phyloP scores from a whole-genome alignment of 2,797 vertebrate species.

The Eptatretus atami region DNA sequence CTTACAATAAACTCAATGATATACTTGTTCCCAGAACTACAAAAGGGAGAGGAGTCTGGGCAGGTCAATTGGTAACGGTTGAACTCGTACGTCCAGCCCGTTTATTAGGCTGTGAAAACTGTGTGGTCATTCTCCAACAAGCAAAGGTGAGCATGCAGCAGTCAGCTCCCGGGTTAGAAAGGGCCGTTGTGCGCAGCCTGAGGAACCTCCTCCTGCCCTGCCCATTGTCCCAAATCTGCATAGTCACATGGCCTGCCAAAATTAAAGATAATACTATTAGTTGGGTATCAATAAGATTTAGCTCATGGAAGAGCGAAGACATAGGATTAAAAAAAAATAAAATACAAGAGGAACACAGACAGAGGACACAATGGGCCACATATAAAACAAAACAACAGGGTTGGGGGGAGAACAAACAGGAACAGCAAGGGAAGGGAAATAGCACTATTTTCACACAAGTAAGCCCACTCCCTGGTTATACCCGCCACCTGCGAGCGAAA shows the following conservation, averaged over 20 bases:
- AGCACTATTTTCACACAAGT: too few relatives aligned
- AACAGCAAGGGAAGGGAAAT: too few relatives aligned
- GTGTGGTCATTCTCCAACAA: slow-evolving; percentile 61
- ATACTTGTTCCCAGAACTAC: slow-evolving; percentile 90
- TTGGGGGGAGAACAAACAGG: neutral
- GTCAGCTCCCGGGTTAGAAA: slow-evolving; percentile 83
- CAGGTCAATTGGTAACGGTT: slow-evolving; percentile 61
- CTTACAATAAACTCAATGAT: slow-evolving; percentile 14
- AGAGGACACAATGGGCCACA: neutral
- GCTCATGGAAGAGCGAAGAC: neutral
- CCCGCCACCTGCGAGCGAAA: too few relatives aligned
- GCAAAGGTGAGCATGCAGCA: slow-evolving; percentile 89
- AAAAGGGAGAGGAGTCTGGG: slow-evolving; percentile 59
- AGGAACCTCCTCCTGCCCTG: slow-evolving; percentile 86
- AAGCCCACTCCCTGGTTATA: too few relatives aligned
- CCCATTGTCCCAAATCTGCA: slow-evolving; percentile 97
- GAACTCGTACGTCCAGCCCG: slow-evolving; percentile 86
- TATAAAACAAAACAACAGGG: neutral
- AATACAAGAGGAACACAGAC: neutral
- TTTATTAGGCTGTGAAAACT: slow-evolving; percentile 82
- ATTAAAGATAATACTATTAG: too few relatives aligned
- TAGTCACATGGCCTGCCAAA: slow-evolving; percentile 29
- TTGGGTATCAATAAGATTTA: too few relatives aligned
- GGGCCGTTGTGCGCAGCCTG: slow-evolving; percentile 70
- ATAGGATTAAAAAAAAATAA: neutral